phyloP scores from a whole-genome alignment of 2,113 vertebrate species.

The Amazona vittata region DNA sequence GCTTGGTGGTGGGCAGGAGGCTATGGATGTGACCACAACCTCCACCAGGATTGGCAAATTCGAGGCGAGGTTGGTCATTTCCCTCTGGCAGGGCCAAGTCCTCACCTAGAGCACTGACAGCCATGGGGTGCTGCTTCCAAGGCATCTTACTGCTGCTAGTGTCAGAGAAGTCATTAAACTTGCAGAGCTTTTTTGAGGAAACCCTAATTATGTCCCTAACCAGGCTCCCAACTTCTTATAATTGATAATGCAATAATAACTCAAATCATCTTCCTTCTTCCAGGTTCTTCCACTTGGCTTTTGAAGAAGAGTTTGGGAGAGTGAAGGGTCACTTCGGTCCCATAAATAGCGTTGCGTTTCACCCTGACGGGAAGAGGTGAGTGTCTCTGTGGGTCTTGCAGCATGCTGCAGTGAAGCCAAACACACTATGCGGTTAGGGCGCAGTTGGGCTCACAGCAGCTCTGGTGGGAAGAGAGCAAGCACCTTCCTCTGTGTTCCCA shows the following conservation, averaged over 20 bases:
- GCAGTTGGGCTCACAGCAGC: rapidly evolving
- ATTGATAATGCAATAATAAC: neutral
- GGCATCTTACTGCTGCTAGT: neutral
- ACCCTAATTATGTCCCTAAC: neutral
- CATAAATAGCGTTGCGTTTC: constrained; percentile 97
- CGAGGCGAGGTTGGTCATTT: constrained; percentile 84
- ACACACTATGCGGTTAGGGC: neutral
- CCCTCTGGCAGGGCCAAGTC: neutral
- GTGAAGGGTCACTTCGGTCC: constrained; percentile 98
- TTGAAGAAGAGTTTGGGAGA: constrained; percentile 97
- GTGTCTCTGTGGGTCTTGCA: neutral
- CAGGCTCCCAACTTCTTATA: neutral
- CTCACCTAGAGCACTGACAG: neutral
- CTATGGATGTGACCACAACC: constrained; percentile 98
- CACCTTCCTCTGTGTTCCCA: neutral
- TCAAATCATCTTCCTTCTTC: neutral
- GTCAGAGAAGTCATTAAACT: neutral
- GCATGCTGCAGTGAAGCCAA: rapidly evolving
- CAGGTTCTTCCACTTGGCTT: constrained; percentile 95
- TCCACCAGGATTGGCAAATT: constrained; percentile 99
- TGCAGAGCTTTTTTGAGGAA: neutral
- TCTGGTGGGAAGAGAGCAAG: rapidly evolving
- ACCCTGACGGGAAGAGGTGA: constrained; percentile 97
- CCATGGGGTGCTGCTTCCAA: neutral
- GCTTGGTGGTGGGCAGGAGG: constrained; percentile 96